Evolutionary conservation across 2,113 vertebrate genomes (phyloP), one percentile per base, ranked within the genome.

Genomic region (Gallinago media): DNA sequence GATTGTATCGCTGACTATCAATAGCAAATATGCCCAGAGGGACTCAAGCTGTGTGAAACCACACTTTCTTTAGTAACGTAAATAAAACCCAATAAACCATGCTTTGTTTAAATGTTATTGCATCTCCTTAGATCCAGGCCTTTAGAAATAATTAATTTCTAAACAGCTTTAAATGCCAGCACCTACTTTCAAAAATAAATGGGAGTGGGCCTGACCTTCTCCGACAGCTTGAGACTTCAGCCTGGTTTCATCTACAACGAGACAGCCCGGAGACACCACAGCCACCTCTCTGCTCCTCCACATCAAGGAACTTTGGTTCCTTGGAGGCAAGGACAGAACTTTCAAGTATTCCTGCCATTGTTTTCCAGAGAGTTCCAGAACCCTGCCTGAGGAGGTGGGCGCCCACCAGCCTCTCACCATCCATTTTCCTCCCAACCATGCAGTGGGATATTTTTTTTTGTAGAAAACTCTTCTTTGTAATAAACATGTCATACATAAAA

Each of bases 1-100:
- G 29, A 14, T 13, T 6, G 1, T 8, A 16, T 4, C 21, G 12
- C 17, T 0, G 10, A 25, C 15, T 2, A 8, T 5, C 15, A 16
- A 8, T 0, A 47, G 8, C 0, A 2, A 84, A 32, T 3, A 16
- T 1, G 8, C 52, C 18, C 34, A 22, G 32, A 34, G 29, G 20
- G 25, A n/a, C 66, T 22, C 6, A 36, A 42, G 17, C 29, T 11
- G 6, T 4, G 15, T 15, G 17, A 26, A 80, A 26, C 5, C 83
- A 15, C 23, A 1, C 7, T n/a, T 54, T 11, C 29, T 47, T 68
- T 15, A 9, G 6, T 9, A 31, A 49, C 0, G 1, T 20, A 72
- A 34, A 10, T 17, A 29, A 52, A 80, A 26, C 26, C 4, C 19
- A 11, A 36, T 2, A 56, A 47, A 40, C 19, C 3, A 2, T 5